phyloP scores from a whole-genome alignment of 2,113 vertebrate genomes.

The Megaceryle maxima region DNA sequence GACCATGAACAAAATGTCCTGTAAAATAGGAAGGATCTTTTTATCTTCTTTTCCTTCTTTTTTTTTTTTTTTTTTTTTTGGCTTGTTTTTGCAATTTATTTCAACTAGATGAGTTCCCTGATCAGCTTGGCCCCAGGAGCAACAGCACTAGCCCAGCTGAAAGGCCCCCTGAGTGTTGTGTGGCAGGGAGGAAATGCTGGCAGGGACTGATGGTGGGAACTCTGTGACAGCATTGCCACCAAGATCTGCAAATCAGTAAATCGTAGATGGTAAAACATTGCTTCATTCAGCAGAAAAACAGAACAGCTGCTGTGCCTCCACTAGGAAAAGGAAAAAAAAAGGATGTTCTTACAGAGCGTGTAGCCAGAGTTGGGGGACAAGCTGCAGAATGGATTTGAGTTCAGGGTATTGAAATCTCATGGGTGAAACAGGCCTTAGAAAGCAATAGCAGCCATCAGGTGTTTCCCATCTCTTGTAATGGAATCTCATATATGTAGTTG shows the following conservation, averaged over 20 bases:
- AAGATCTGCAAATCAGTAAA: constrained; percentile 36
- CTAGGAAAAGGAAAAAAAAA: not conserved
- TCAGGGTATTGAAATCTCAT: not conserved
- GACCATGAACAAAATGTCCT: not conserved
- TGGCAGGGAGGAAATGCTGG: not conserved
- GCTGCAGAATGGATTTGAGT: not conserved
- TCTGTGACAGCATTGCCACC: not conserved
- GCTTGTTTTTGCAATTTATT: not conserved
- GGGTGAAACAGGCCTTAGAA: not conserved
- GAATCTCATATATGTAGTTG: not conserved
- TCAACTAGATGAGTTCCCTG: not conserved
- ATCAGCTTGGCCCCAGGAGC: not conserved
- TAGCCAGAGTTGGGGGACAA: not conserved
- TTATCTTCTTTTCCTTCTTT: not conserved
- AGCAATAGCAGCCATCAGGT: not conserved
- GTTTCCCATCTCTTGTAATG: not conserved
- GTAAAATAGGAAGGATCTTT: not conserved
- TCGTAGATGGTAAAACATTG: not conserved
- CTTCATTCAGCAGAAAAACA: constrained; percentile 29
- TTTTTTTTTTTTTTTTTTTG: not conserved
- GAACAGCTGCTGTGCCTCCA: constrained; percentile 26
- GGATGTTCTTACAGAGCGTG: not conserved
- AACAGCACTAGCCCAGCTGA: not conserved
- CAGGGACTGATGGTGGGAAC: not conserved
- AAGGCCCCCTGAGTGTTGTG: not conserved